These are phyloP conservation scores for Campoplex capitator DNA, from an alignment of 2,888 invertebrate genomes.

Conservation along the genomic window DNA sequence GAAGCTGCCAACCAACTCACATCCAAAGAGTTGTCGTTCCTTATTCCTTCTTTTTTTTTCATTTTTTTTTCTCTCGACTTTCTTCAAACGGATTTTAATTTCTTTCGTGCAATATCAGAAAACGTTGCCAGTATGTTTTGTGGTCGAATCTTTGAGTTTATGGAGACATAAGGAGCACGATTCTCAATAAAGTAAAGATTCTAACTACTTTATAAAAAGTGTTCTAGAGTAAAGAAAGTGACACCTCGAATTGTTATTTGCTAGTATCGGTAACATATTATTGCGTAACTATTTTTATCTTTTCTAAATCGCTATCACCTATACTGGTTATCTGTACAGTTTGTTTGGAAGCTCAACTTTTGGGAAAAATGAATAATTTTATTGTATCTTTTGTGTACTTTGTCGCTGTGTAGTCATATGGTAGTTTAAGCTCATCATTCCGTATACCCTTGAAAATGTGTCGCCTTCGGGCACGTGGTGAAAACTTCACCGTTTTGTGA, in stretches of 20 bases:
- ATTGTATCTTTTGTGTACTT: neutral
- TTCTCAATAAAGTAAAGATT: neutral
- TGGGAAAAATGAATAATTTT: neutral
- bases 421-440: neutral
- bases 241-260: neutral
- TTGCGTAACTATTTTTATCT: no score
- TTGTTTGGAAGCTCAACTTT: neutral
- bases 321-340: neutral
- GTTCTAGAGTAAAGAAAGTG: neutral
- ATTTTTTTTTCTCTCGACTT: slow-evolving; percentile 37
- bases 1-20: slow-evolving; percentile 48
- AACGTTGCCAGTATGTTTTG: slow-evolving; percentile 63
- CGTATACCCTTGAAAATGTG: slow-evolving; percentile 11
- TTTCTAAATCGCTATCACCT: neutral
- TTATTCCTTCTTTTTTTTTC: slow-evolving; percentile 39
- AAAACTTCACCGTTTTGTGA: slow-evolving; percentile 29
- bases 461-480: slow-evolving; percentile 3
- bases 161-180: neutral
- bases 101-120: slow-evolving; percentile 78
- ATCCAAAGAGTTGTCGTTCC: slow-evolving; percentile 41
- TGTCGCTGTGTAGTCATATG: neutral
- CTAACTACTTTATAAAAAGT: no score
- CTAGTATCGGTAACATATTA: no score
- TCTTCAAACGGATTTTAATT: slow-evolving; percentile 82
- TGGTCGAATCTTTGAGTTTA: slow-evolving; percentile 3